These are phyloP conservation scores for Saccostrea cuccullata DNA, from an alignment of 1,140 invertebrate genomes.

Conservation along the genomic window DNA sequence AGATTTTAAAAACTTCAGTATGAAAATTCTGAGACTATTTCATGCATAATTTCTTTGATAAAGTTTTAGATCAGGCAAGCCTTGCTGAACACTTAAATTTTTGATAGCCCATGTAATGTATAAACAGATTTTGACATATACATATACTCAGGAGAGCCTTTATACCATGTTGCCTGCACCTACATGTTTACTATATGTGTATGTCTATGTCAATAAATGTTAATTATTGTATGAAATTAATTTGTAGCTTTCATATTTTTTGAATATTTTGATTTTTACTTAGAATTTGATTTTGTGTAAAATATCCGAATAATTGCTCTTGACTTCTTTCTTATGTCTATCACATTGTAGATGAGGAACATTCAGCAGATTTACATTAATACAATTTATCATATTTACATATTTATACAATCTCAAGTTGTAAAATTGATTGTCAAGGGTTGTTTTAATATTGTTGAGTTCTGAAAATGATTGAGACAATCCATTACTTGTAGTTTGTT, in stretches of 20 bases:
- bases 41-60: background rate
- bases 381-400: too few relatives aligned
- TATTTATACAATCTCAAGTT: too few relatives aligned
- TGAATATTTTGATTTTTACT: background rate
- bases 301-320: too few relatives aligned
- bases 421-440: too few relatives aligned
- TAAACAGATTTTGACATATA: conserved; percentile 1
- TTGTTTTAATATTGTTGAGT: too few relatives aligned
- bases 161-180: background rate
- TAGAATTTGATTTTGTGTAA: background rate
- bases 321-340: too few relatives aligned
- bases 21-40: background rate
- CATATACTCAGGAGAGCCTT: background rate
- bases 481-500: too few relatives aligned
- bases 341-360: too few relatives aligned
- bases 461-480: too few relatives aligned
- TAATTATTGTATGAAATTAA: too few relatives aligned
- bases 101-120: background rate
- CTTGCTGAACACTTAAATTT: background rate
- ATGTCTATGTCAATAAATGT: background rate
- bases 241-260: too few relatives aligned
- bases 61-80: background rate
- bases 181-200: background rate
- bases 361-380: too few relatives aligned
- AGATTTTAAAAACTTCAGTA: background rate